Evolutionary conservation across 2,113 vertebrate species (phyloP).

Genomic region (Rhadina sibilatrix): DNA sequence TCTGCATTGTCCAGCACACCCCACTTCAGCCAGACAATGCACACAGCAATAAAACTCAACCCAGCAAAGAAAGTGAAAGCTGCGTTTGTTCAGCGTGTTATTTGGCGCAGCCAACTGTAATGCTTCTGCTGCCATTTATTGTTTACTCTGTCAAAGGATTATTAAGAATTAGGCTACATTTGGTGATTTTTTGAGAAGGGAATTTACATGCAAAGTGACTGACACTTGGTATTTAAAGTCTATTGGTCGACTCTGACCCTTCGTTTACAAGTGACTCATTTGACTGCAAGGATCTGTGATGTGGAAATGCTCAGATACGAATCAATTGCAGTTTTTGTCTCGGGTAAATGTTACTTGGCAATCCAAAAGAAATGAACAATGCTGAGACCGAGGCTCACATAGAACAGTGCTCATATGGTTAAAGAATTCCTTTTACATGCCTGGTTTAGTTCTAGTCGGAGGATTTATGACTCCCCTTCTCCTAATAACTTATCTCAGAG

Average conservation of each 20-base stretch:
- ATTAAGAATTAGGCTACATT: constrained; percentile 55
- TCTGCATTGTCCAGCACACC: constrained; percentile 16
- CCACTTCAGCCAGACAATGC: constrained; percentile 45
- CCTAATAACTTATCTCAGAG: constrained; percentile 55
- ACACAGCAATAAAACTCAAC: constrained; percentile 57
- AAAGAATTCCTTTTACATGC: constrained; percentile 58
- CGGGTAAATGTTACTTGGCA: constrained; percentile 53
- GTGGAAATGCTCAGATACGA: constrained; percentile 55
- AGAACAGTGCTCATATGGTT: constrained; percentile 41
- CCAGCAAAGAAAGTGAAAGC: constrained; percentile 63
- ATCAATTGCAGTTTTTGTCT: constrained; percentile 65
- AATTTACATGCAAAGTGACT: constrained; percentile 50
- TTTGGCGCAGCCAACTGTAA: constrained; percentile 55
- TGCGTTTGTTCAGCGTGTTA: constrained; percentile 62
- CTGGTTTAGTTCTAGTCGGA: constrained; percentile 45
- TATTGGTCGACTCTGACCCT: constrained; percentile 52
- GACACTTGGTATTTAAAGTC: constrained; percentile 58
- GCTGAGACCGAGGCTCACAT: constrained; percentile 4
- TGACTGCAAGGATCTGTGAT: constrained; percentile 59
- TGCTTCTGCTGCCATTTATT: constrained; percentile 54
- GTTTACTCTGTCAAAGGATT: constrained; percentile 59
- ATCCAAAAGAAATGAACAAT: constrained; percentile 36
- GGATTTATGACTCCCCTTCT: constrained; percentile 60
- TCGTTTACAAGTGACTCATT: constrained; percentile 57
- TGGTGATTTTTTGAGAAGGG: constrained; percentile 9